These are phyloP conservation scores for Diprion similis DNA, from an alignment of 1,140 invertebrate genomes.

Conservation along the genomic window DNA sequence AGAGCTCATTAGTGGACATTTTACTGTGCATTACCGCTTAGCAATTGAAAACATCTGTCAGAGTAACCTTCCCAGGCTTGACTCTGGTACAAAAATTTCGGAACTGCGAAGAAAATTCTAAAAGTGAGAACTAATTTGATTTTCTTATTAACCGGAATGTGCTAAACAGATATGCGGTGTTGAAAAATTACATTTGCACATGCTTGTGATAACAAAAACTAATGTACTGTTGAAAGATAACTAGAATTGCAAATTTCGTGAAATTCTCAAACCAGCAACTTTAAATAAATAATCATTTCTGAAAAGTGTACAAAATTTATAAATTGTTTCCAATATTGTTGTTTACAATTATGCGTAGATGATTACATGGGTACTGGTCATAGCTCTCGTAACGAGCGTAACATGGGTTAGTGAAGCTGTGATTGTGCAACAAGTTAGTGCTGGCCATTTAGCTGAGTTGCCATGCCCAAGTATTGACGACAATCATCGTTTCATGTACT, in stretches of 20 bases:
- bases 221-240: too few species aligned
- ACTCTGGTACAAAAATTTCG: neutral
- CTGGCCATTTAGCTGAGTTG: conserved; percentile 66
- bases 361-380: neutral
- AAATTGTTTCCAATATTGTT: too few species aligned
- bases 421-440: conserved; percentile 63
- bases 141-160: too few species aligned
- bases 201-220: too few species aligned
- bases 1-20: too few species aligned
- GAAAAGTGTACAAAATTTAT: too few species aligned
- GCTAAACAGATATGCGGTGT: too few species aligned
- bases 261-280: too few species aligned
- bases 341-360: neutral
- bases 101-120: neutral
- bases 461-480: conserved; percentile 71
- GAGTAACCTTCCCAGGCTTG: neutral
- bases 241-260: too few species aligned
- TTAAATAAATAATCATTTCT: too few species aligned
- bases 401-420: conserved; percentile 25
- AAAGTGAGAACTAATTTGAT: neutral
- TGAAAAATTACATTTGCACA: too few species aligned
- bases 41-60: neutral
- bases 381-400: neutral
- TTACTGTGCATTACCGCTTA: too few species aligned
- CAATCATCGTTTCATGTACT: conserved; percentile 72